These are phyloP conservation scores for Neopipo cinnamomea DNA, from an alignment of 2,113 vertebrate genomes.

Conservation along the genomic window DNA sequence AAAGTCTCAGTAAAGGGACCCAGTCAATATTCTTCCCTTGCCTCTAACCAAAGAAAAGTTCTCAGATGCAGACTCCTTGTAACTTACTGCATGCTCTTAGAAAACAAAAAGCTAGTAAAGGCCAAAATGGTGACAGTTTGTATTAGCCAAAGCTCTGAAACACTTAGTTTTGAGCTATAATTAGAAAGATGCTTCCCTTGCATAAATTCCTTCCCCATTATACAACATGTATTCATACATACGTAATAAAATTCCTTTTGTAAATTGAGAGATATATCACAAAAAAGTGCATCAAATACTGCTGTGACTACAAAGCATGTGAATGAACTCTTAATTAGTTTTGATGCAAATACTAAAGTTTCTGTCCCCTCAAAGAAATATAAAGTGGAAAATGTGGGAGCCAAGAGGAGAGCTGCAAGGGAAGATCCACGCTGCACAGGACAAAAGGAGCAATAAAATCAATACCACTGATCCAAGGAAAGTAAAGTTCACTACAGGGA, in stretches of 20 bases:
- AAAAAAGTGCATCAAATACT: neutral
- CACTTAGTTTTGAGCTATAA: neutral
- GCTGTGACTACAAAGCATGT: neutral
- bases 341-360: neutral
- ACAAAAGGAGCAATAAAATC: neutral
- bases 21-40: rapidly evolving
- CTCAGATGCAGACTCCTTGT: neutral
- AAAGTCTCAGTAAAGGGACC: neutral
- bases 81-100: neutral
- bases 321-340: neutral
- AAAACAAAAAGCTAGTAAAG: neutral
- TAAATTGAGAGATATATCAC: neutral
- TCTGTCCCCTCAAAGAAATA: neutral
- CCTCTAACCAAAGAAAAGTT: neutral
- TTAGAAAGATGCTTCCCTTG: neutral
- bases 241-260: neutral
- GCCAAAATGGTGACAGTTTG: neutral
- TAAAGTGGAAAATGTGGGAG: neutral
- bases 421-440: neutral
- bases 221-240: neutral
- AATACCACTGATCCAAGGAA: neutral
- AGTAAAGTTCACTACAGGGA: neutral
- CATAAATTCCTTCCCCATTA: neutral
- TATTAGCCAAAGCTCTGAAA: neutral
- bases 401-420: neutral